A percentile compares a stretch with the other conserved stretches of the same genome.
phyloP scores from a whole-genome alignment of 2,797 vertebrate species.

The Amblyraja radiata region DNA sequence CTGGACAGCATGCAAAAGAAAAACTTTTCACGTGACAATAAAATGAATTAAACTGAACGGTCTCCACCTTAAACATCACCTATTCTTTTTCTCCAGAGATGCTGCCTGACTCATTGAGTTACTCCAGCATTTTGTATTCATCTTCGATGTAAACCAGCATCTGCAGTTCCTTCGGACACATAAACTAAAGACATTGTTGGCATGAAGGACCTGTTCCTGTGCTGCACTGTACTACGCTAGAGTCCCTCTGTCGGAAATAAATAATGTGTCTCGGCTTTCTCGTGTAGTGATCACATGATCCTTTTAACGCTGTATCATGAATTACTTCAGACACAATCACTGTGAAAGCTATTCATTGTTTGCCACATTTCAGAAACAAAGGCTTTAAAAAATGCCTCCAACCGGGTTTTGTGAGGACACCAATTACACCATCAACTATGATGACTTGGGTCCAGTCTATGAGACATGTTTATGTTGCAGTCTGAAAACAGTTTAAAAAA shows the following conservation, averaged over 20 bases:
- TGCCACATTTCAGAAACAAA: constrained; percentile 19
- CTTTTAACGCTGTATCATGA: constrained; percentile 7
- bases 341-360: constrained; percentile 25
- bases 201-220: no score
- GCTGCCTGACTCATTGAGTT: no score
- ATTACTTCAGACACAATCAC: constrained; percentile 26
- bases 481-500: constrained; percentile 27
- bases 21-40: no score
- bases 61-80: no score
- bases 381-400: neutral
- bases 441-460: neutral
- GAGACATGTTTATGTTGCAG: constrained; percentile 34
- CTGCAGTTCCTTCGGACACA: no score
- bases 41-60: no score
- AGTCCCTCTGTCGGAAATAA: neutral
- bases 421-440: neutral
- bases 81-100: no score
- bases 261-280: neutral
- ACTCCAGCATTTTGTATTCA: no score
- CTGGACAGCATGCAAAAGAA: no score
- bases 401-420: neutral
- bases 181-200: no score
- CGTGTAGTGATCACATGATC: neutral
- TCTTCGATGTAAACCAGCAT: no score
- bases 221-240: no score